Percentiles rank a stretch among this genome's conserved stretches.
phyloP scores from a whole-genome alignment of 2,888 invertebrate genomes.

The Phanerotoma sp. region DNA sequence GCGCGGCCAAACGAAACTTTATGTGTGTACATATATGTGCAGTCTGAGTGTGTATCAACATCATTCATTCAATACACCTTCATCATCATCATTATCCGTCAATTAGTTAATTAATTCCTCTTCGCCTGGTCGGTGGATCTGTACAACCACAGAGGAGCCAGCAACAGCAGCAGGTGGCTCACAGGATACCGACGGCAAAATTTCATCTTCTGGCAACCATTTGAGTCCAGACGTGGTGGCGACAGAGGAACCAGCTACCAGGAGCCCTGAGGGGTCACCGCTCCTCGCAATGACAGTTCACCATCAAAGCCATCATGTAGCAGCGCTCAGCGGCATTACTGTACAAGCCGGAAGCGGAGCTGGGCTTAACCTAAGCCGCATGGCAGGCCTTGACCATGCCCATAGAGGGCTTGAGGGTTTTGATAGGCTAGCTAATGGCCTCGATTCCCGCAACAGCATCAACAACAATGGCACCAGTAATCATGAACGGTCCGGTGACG shows the following conservation, averaged over 20 bases:
- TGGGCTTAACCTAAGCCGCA: slow-evolving; percentile 52
- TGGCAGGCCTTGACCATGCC: slow-evolving; percentile 47
- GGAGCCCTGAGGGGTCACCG: slow-evolving; percentile 35
- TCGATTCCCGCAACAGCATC: slow-evolving; percentile 38
- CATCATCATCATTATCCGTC: not conserved
- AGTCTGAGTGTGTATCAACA: too few relatives aligned
- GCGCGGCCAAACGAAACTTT: slow-evolving; percentile 18
- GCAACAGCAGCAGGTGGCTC: slow-evolving; percentile 22
- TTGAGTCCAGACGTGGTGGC: slow-evolving; percentile 52
- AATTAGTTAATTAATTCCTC: not conserved
- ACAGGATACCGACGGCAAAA: slow-evolving; percentile 50
- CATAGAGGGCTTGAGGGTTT: slow-evolving; percentile 41
- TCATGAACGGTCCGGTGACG: slow-evolving; percentile 31
- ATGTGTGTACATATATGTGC: not conserved
- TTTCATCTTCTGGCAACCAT: slow-evolving; percentile 53
- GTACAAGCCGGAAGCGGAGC: slow-evolving; percentile 38
- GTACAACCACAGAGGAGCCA: not conserved
- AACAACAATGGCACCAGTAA: slow-evolving; percentile 28
- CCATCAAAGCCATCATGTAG: slow-evolving; percentile 56
- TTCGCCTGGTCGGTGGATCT: not conserved
- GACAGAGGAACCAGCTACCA: slow-evolving; percentile 46
- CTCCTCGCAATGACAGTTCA: slow-evolving; percentile 56
- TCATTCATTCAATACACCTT: not conserved
- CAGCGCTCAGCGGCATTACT: slow-evolving; percentile 53
- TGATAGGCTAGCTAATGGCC: slow-evolving; percentile 45